Percentiles rank a stretch among this genome's conserved stretches.
Evolutionary conservation across 2,797 vertebrate genomes (phyloP).

Genomic region (Pseudochirops cupreus): DNA sequence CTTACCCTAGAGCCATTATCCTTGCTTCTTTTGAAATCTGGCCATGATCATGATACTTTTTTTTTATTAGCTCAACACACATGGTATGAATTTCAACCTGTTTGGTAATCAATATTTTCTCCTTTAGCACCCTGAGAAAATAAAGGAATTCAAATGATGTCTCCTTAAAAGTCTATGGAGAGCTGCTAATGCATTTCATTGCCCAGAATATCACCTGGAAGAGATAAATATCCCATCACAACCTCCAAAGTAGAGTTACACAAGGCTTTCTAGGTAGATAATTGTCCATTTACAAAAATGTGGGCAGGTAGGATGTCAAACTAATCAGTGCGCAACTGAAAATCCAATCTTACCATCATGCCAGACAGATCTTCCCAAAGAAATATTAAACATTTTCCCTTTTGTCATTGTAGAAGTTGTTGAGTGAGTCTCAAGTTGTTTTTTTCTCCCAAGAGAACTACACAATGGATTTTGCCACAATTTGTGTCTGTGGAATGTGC

Average conservation of each 20-base stretch:
- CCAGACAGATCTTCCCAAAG: slow-evolving; percentile 15
- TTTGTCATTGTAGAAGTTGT: neutral
- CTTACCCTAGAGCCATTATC: slow-evolving; percentile 75
- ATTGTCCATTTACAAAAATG: neutral
- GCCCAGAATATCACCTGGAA: slow-evolving; percentile 66
- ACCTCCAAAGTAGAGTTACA: slow-evolving; percentile 55
- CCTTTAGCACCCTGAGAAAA: slow-evolving; percentile 82
- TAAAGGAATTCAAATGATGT: slow-evolving; percentile 78
- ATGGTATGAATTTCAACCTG: slow-evolving; percentile 74
- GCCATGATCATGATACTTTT: slow-evolving; percentile 73
- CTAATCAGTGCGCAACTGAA: slow-evolving; percentile 22
- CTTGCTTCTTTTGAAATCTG: slow-evolving; percentile 80
- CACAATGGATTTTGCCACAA: neutral
- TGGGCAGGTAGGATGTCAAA: neutral
- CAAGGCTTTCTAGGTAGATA: slow-evolving; percentile 14
- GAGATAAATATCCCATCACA: slow-evolving; percentile 9
- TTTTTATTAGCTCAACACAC: slow-evolving; percentile 82
- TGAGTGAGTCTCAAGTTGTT: neutral
- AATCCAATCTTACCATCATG: neutral
- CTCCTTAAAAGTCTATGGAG: slow-evolving; percentile 76
- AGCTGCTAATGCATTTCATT: slow-evolving; percentile 68
- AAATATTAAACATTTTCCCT: neutral
- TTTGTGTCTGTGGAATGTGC: neutral
- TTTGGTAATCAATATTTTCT: slow-evolving; percentile 83
- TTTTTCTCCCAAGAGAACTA: neutral